These are phyloP conservation scores for Moxostoma hubbsi DNA, from an alignment of 2,797 vertebrate genomes.

Conservation along the genomic window DNA sequence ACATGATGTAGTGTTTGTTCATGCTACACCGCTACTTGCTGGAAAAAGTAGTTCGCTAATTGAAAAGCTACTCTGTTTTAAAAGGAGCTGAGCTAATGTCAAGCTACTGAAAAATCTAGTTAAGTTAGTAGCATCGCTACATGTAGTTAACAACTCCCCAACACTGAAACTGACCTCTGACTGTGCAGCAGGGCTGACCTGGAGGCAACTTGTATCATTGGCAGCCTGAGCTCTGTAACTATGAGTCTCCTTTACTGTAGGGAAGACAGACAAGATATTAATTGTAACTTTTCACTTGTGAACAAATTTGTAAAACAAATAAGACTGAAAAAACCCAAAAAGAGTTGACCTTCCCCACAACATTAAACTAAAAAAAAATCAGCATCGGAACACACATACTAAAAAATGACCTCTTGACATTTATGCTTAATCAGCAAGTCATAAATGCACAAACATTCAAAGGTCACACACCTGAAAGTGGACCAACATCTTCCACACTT, in stretches of 20 bases:
- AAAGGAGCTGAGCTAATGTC: too few relatives aligned
- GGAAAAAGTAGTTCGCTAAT: too few relatives aligned
- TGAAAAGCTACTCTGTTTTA: too few relatives aligned
- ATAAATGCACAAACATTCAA: background rate
- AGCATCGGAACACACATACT: too few relatives aligned
- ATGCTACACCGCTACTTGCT: too few relatives aligned
- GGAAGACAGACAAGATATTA: background rate
- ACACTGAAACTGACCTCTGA: conserved; percentile 1
- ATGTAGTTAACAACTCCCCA: too few relatives aligned
- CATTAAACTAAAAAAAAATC: background rate
- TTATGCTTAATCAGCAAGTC: too few relatives aligned
- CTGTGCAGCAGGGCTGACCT: background rate
- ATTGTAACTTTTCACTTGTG: background rate
- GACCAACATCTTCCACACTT: background rate
- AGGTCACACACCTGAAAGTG: conserved; percentile 22
- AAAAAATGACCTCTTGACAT: too few relatives aligned
- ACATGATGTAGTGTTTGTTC: too few relatives aligned
- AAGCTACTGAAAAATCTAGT: too few relatives aligned
- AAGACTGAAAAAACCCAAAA: too few relatives aligned
- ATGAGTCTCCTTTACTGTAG: conserved; percentile 4
- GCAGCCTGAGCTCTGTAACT: background rate
- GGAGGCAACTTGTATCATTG: background rate
- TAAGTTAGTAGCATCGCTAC: too few relatives aligned
- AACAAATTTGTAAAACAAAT: background rate
- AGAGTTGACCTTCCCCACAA: background rate